Evolutionary conservation across 1,140 invertebrate species (phyloP).

Genomic region (Forficula auricularia): DNA sequence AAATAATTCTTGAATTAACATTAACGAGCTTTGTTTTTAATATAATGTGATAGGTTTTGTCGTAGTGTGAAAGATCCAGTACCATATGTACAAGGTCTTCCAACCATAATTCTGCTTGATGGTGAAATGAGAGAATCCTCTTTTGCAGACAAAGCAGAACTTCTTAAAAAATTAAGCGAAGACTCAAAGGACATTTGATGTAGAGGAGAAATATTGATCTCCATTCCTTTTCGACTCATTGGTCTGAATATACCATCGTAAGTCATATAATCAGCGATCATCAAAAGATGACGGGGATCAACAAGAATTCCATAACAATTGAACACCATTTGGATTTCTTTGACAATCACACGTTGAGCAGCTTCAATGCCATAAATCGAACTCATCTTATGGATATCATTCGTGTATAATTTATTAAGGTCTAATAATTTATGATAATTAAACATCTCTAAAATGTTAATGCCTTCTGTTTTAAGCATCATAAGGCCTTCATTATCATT

Average conservation of each 20-base stretch:
- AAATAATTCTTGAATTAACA: no score
- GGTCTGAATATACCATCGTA: slow-evolving; percentile 77
- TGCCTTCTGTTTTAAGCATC: slow-evolving; percentile 80
- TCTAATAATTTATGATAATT: slow-evolving; percentile 66
- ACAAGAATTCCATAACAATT: slow-evolving; percentile 91
- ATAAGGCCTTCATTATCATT: slow-evolving; percentile 20
- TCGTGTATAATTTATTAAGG: slow-evolving; percentile 73
- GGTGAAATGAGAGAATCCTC: slow-evolving; percentile 67
- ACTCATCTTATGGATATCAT: slow-evolving; percentile 85
- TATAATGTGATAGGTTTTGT: slow-evolving; percentile 11
- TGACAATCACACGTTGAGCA: slow-evolving; percentile 71
- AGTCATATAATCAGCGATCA: slow-evolving; percentile 97
- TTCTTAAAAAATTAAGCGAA: slow-evolving; percentile 69
- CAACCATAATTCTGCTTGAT: slow-evolving; percentile 74
- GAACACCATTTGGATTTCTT: slow-evolving; percentile 84
- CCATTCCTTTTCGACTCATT: slow-evolving; percentile 79
- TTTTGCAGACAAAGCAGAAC: slow-evolving; percentile 51
- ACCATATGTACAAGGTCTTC: slow-evolving; percentile 62
- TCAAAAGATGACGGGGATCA: slow-evolving; percentile 76
- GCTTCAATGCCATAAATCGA: slow-evolving; percentile 91
- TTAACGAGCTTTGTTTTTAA: no score
- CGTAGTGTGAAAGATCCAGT: slow-evolving; percentile 61
- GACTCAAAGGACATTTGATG: slow-evolving; percentile 99
- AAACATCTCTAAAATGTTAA: slow-evolving; percentile 84
- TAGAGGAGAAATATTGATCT: slow-evolving; percentile 69